Conservation (phyloP, 23 tunicate genomes). For the Trididemnum clinides region DNA sequence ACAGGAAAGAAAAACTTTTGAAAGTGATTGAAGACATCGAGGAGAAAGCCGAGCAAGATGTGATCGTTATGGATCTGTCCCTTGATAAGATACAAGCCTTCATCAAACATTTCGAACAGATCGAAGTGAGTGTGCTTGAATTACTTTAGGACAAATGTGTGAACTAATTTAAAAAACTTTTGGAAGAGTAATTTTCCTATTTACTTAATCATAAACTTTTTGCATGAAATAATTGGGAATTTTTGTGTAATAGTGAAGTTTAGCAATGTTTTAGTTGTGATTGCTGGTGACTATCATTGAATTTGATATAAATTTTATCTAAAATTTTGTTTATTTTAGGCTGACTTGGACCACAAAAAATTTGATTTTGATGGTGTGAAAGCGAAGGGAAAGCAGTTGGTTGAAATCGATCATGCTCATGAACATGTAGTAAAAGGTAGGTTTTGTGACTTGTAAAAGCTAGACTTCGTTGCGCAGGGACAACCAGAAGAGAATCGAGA, state of each 20-base stretch:
- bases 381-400: conserved; percentile 77
- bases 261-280: too few relatives aligned
- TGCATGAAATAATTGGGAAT: not conserved
- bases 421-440: conserved; percentile 61
- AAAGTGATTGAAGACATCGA: conserved; percentile 86
- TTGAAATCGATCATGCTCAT: conserved; percentile 77
- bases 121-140: conserved; percentile 26
- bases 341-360: conserved; percentile 68
- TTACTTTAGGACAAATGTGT: too few relatives aligned
- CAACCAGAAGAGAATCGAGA: too few relatives aligned
- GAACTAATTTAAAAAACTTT: too few relatives aligned
- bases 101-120: conserved; percentile 44
- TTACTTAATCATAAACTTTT: too few relatives aligned
- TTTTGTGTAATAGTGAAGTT: not conserved
- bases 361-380: conserved; percentile 66
- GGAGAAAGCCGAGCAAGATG: conserved; percentile 82
- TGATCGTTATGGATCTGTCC: conserved; percentile 33
- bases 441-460: too few relatives aligned
- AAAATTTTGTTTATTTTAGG: conserved; percentile 24
- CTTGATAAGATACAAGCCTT: conserved; percentile 51
- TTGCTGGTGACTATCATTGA: too few relatives aligned
- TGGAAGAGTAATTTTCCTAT: too few relatives aligned
- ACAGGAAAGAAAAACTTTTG: conserved; percentile 80
- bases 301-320: not conserved
- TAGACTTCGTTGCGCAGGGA: too few relatives aligned